Base-by-base conservation (phyloP, 2,888 invertebrate genomes). In the Thecophora atra region DNA sequence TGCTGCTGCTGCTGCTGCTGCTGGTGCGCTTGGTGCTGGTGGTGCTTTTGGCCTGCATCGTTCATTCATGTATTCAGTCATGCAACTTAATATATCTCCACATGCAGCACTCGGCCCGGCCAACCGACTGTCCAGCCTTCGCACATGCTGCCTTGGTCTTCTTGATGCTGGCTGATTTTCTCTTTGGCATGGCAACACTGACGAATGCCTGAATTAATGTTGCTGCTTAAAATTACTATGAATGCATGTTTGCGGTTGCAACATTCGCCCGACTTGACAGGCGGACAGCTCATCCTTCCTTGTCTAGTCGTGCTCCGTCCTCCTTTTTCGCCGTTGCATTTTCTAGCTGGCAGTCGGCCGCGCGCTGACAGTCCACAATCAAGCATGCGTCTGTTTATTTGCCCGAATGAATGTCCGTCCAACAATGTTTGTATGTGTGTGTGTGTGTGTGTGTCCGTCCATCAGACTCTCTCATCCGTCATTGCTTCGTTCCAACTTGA, bases 361-460 rank as follows among this genome's bases (percentile, higher is more conserved):
- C 24, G 44, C 52, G 54, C 54, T 67, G 54, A 56, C 67, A 67
- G 67, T 19, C 37, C 54, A 37, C 54, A 47, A 70, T 70, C 60
- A 70, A 70, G 62, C 62, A 30, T 70, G 62, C 51, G 70, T 70
- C 51, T 70, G 62, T 70, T 70, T 70, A 70, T 62, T 51, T 62
- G 70, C 28, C 70, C 24, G 60, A 62, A 62, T 47, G 30, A 51
- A 54, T 67, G 56, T 67, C 67, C 21, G 19, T 56, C 67, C 56
- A n/a, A 24, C 66, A 17, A 21, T n/a, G n/a, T n/a, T n/a, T n/a
- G 28, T 51, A 65, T 47, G 26, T 28, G 51, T 28, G 51, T 24
- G 65, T 15, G 26, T 65, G 67, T 52, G 54, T 56, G 21, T n/a
- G 19, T 42, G 42, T 44, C 64, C 13, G 42, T 64, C 44, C 64